phyloP scores from a whole-genome alignment of 2,797 vertebrate genomes.

The Paedocypris micromegethes region DNA sequence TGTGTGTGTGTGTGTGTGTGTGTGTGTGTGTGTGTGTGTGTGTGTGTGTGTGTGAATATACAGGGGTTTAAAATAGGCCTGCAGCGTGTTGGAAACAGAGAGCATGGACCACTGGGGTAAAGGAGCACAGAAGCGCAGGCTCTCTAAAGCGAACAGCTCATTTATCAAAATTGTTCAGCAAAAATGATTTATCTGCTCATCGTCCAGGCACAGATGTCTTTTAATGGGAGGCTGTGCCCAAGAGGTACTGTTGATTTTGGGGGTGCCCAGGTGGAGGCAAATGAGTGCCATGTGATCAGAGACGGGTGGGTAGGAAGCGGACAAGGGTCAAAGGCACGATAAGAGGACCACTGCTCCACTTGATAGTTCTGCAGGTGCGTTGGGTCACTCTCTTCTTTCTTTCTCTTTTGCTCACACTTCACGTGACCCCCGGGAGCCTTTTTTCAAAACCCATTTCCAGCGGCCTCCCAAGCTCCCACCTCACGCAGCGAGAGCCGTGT shows the following conservation, averaged over 20 bases:
- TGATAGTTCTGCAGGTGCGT: constrained; percentile 40
- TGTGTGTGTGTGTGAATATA: constrained; percentile 30
- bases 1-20: constrained; percentile 18
- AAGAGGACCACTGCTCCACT: constrained; percentile 7
- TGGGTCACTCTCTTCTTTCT: constrained; percentile 17
- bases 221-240: constrained; percentile 53
- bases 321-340: constrained; percentile 19
- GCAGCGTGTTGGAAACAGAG: constrained; percentile 44
- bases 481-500: constrained; percentile 36
- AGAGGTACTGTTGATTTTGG: constrained; percentile 55
- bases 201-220: constrained; percentile 63
- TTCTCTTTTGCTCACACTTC: constrained; percentile 17
- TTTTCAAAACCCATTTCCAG: constrained; percentile 55
- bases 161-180: constrained; percentile 65
- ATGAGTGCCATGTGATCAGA: constrained; percentile 10
- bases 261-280: constrained; percentile 20
- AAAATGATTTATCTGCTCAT: constrained; percentile 69
- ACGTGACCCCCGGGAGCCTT: constrained; percentile 41
- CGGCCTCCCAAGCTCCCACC: constrained; percentile 34
- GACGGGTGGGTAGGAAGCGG: constrained; percentile 7
- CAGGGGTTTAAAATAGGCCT: constrained; percentile 48
- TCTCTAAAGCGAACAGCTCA: constrained; percentile 53
- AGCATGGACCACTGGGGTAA: constrained; percentile 48
- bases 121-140: constrained; percentile 46
- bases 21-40: constrained; percentile 22